These are phyloP conservation scores for Apamea sordens DNA, from an alignment of 2,888 invertebrate species.

Conservation along the genomic window DNA sequence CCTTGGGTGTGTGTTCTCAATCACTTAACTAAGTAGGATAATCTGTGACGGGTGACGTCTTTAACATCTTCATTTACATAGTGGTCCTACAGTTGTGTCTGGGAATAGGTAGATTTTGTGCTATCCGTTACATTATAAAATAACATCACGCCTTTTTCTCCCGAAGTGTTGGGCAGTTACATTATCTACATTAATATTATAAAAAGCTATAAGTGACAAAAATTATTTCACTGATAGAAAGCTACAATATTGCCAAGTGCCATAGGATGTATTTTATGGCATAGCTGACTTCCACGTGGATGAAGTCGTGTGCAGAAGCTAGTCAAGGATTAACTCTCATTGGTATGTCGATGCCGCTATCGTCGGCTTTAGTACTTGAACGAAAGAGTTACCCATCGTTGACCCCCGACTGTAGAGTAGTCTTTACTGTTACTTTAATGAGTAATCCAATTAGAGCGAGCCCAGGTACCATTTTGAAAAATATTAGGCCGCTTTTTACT, in stretches of 20 bases:
- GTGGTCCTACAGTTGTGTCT: neutral
- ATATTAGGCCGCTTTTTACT: slow-evolving; percentile 37
- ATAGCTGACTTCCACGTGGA: neutral
- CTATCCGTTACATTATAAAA: neutral
- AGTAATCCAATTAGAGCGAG: slow-evolving; percentile 49
- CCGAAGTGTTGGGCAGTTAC: neutral
- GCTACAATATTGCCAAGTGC: neutral
- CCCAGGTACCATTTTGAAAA: slow-evolving; percentile 31
- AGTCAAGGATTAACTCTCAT: neutral
- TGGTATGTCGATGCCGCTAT: slow-evolving; percentile 1
- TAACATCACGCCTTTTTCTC: neutral
- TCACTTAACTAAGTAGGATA: slow-evolving; percentile 29
- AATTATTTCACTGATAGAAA: neutral
- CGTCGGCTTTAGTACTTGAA: slow-evolving; percentile 6
- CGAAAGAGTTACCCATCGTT: slow-evolving; percentile 29
- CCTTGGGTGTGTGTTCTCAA: neutral
- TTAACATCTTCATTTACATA: slow-evolving; percentile 8
- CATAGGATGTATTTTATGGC: neutral
- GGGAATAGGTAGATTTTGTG: neutral
- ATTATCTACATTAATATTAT: neutral
- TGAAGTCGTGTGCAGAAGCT: neutral
- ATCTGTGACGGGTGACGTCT: slow-evolving; percentile 5
- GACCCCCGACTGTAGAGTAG: slow-evolving; percentile 42
- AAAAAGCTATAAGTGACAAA: neutral
- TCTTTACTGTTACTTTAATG: slow-evolving; percentile 50